Percentiles rank a stretch among this genome's conserved stretches.
phyloP scores from a whole-genome alignment of 1,140 invertebrate genomes.

The Sycophaga agraensis region DNA sequence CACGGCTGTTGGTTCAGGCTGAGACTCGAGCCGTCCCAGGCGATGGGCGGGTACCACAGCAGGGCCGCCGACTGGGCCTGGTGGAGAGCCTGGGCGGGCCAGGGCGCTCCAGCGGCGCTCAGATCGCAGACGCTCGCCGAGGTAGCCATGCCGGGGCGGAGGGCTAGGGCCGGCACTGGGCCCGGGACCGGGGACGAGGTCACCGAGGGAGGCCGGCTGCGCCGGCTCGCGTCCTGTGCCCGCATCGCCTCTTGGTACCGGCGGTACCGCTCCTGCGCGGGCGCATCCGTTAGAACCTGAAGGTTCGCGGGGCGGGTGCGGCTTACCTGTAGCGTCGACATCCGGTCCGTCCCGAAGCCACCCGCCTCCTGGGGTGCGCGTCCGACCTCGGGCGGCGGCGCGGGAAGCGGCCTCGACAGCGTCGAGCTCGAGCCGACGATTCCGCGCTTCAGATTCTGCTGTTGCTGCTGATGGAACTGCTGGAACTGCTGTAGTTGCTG shows the following conservation, averaged over 20 bases:
- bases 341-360: slow-evolving; percentile 46
- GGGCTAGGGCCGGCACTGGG: slow-evolving; percentile 40
- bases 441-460: neutral
- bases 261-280: slow-evolving; percentile 63
- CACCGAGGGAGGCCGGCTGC: slow-evolving; percentile 39
- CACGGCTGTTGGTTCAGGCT: slow-evolving; percentile 51
- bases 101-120: slow-evolving; percentile 40
- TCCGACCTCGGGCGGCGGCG: slow-evolving; percentile 4
- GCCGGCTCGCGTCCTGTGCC: slow-evolving; percentile 51
- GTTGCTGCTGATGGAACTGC: neutral
- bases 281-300: no score
- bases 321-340: slow-evolving; percentile 53
- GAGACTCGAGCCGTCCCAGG: slow-evolving; percentile 49
- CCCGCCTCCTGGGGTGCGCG: neutral
- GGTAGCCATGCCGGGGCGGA: slow-evolving; percentile 47
- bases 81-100: slow-evolving; percentile 61
- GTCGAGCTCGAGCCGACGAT: slow-evolving; percentile 16
- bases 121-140: slow-evolving; percentile 54
- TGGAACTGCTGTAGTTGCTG: neutral
- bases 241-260: slow-evolving; percentile 65
- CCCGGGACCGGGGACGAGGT: slow-evolving; percentile 7
- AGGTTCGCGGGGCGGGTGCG: no score
- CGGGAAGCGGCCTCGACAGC: slow-evolving; percentile 11
- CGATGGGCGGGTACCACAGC: slow-evolving; percentile 55
- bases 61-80: slow-evolving; percentile 73